Conservation (phyloP, 2,888 invertebrate genomes). For the Drosophila anomelani region DNA sequence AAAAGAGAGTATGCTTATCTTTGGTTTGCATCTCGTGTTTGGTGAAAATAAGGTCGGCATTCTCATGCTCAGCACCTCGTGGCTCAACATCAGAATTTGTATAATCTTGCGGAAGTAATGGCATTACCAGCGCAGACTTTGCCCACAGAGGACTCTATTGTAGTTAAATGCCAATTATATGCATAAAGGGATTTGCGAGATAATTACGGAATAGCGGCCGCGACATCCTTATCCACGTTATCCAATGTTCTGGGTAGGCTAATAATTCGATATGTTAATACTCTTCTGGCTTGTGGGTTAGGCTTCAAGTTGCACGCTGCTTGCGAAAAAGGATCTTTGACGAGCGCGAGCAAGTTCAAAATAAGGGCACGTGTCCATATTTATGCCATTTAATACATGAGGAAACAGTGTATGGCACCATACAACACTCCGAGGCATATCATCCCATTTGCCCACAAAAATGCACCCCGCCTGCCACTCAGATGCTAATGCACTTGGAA, state of each 20-base stretch:
- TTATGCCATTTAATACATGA: conserved; percentile 82
- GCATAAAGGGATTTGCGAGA: conserved; percentile 76
- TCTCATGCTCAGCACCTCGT: conserved; percentile 23
- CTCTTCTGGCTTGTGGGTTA: conserved; percentile 58
- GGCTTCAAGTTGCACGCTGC: conserved; percentile 63
- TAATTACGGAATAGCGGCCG: conserved; percentile 75
- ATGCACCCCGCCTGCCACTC: conserved; percentile 52
- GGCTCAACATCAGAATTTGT: conserved; percentile 42
- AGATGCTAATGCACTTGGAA: conserved; percentile 20
- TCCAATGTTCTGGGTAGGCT: conserved; percentile 82
- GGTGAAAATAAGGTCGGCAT: conserved; percentile 9
- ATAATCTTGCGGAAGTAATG: conserved; percentile 79
- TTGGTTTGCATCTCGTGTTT: conserved; percentile 21
- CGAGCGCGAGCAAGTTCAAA: conserved; percentile 45
- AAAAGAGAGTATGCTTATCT: conserved; percentile 25
- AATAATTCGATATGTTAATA: conserved; percentile 82
- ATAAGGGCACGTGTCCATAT: conserved; percentile 83
- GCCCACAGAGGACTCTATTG: conserved; percentile 64
- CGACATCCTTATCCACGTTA: conserved; percentile 73
- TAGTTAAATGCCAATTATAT: conserved; percentile 79
- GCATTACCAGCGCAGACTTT: conserved; percentile 73
- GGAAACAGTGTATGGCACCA: conserved; percentile 62
- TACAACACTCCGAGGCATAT: conserved; percentile 41
- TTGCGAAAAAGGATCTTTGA: conserved; percentile 32
- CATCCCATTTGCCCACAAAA: conserved; percentile 44